Base-by-base conservation (phyloP, 2,113 vertebrate genomes). In the Eonycteris spelaea region DNA sequence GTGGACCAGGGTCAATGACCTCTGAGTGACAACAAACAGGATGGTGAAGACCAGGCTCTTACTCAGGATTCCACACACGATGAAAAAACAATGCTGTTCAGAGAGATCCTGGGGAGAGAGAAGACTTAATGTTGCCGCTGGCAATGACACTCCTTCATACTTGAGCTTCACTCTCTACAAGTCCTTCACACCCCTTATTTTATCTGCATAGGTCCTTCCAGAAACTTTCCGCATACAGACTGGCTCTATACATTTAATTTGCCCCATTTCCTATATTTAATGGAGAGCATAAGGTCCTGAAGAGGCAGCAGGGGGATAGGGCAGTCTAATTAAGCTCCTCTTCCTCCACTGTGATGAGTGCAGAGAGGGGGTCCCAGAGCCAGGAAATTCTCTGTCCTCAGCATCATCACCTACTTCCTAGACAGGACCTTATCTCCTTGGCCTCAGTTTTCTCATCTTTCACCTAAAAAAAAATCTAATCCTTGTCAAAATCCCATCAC, bases 1-100 rank as follows among this genome's bases (percentile, higher is more conserved):
- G 3, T 15, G 40, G 10, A 1, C 40, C 86, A 85, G 28, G 9
- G 13, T n/a, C 71, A 83, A 84, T 71, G 94, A 97, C 53, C 26
- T 91, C 63, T 61, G 63, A 0, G 87, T 95, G 84, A 97, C 40
- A 24, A 11, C 65, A 28, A 96, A 70, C 70, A 97, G 61, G 59
- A 59, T 8, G 1, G 11, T 79, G 94, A 97, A 97, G 84, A 97
- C 70, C 45, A 97, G 63, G 45, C 63, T 96, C 84, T 97, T 97
- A 48, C 38, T 80, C 78, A 97, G 30, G 28, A 97, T 21, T 61
- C 92, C 96, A n/a, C 94, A 95, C 21, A 16, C 24, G 70, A 71
- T 5, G 0, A 12, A 53, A 55, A 2, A 24, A 70, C 0, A 0
- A 96, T 30, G 71, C 22, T 78, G 33, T n/a, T 38, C 43, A 19